phyloP scores from a whole-genome alignment of 2,797 vertebrate genomes.

The Capromys pilorides region DNA sequence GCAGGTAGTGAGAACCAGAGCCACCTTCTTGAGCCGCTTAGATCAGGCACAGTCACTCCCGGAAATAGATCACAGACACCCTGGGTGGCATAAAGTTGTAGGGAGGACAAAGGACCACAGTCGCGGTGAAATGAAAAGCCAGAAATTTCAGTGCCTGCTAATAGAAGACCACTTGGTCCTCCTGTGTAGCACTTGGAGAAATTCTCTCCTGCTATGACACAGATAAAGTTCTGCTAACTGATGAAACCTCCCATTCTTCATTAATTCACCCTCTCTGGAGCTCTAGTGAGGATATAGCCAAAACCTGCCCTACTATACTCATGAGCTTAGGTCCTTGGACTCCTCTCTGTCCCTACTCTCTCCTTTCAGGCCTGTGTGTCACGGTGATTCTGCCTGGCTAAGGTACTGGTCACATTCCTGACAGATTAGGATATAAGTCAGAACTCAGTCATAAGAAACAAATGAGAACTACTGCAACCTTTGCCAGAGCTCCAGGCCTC shows the following conservation, averaged over 20 bases:
- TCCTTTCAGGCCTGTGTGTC: background rate
- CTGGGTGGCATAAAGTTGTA: background rate
- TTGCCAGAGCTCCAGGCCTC: background rate
- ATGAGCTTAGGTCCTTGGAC: background rate
- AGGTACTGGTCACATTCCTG: background rate
- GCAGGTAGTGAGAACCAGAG: accelerated
- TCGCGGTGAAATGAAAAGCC: background rate
- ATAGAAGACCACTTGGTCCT: background rate
- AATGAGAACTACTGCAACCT: background rate
- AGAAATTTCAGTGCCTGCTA: background rate
- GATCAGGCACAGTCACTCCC: background rate
- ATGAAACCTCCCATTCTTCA: background rate
- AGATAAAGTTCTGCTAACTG: background rate
- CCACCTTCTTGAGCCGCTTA: background rate
- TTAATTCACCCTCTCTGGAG: background rate
- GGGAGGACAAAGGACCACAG: background rate
- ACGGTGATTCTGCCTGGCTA: background rate
- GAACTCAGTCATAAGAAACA: background rate
- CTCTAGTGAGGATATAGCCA: background rate
- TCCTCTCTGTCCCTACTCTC: background rate
- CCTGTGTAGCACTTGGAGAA: background rate
- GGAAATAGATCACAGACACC: background rate
- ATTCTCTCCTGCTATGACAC: background rate
- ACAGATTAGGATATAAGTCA: background rate
- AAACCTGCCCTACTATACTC: background rate